Conservation (phyloP, 2,888 invertebrate genomes). For the Herminia tarsipennalis region DNA sequence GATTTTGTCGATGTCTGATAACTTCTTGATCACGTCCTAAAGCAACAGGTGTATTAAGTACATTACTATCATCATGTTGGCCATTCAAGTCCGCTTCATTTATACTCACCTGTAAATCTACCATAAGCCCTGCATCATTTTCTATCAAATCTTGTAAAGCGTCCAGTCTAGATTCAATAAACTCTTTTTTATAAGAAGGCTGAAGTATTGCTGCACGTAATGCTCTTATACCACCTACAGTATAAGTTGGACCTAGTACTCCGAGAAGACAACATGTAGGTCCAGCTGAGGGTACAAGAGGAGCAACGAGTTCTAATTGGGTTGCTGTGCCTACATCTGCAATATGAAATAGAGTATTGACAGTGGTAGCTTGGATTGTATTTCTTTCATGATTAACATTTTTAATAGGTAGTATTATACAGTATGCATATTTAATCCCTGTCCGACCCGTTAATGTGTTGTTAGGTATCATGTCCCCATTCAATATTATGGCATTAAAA, state of each 20-base stretch:
- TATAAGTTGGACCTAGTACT: constrained; percentile 74
- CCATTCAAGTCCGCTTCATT: too few relatives aligned
- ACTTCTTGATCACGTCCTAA: constrained; percentile 87
- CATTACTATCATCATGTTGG: neutral
- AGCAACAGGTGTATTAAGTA: neutral
- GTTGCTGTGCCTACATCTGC: constrained; percentile 93
- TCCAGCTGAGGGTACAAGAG: constrained; percentile 77
- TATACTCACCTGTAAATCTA: constrained; percentile 85
- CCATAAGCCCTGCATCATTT: constrained; percentile 87
- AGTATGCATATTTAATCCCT: too few relatives aligned
- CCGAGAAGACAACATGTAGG: constrained; percentile 76
- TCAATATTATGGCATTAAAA: too few relatives aligned
- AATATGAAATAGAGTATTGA: too few relatives aligned
- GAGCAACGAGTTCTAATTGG: constrained; percentile 89
- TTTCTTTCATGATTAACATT: too few relatives aligned
- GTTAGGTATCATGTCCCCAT: too few relatives aligned
- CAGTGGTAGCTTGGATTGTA: too few relatives aligned
- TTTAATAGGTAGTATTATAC: too few relatives aligned
- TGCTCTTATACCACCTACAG: constrained; percentile 89
- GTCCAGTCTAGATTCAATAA: constrained; percentile 89
- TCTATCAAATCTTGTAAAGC: constrained; percentile 91
- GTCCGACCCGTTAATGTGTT: too few relatives aligned
- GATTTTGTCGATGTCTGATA: constrained; percentile 92
- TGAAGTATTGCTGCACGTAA: constrained; percentile 93
- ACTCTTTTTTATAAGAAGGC: constrained; percentile 89